Evolutionary conservation across 2,797 vertebrate genomes (phyloP), one percentile per base, ranked within the genome.

Genomic region (Dryobates pubescens): DNA sequence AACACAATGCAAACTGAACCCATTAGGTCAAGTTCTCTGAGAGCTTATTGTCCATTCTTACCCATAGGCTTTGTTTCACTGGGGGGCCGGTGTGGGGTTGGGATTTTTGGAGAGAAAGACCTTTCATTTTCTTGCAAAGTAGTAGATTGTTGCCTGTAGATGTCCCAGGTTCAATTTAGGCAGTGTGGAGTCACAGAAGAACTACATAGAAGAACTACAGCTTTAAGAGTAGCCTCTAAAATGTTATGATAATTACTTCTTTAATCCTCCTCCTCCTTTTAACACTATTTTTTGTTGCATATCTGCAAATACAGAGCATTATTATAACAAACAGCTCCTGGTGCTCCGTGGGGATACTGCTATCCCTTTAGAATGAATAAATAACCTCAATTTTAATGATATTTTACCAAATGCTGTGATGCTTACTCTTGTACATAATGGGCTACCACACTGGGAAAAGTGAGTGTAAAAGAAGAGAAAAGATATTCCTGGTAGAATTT

Each of bases 341-440:
- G 49, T 19, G 26, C 64, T 93, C 90, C 49, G 7, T 3, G 5
- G 71, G 72, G 64, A 79, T 38, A 62, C 47, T 65, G 30, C 24
- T 59, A 54, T 53, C 34, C 47, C 29, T 84, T 92, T 59, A 65
- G 74, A 74, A 76, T 49, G 56, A 56, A 92, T 59, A 80, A 93
- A 91, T 91, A 89, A 62, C 43, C 86, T 51, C 38, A 88, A 81
- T 57, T 77, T 88, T 78, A 86, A 89, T 74, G 68, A 16, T 85
- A 63, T 77, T 94, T 79, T 90, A 81, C 61, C 72, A 91, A 96
- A 92, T 74, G 24, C 10, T 76, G 1, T 22, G n/a, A 32, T 83
- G 45, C 26, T 91, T 69, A 64, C 78, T 79, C n/a, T 13, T 15
- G 69, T 62, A 47, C 36, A 6, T 83, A 88, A 88, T 86, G 73